A percentile compares a stretch with the other conserved stretches of the same genome.
These are phyloP conservation scores for Drosophila rhopaloa DNA, from an alignment of 1,140 invertebrate species.

Conservation along the genomic window DNA sequence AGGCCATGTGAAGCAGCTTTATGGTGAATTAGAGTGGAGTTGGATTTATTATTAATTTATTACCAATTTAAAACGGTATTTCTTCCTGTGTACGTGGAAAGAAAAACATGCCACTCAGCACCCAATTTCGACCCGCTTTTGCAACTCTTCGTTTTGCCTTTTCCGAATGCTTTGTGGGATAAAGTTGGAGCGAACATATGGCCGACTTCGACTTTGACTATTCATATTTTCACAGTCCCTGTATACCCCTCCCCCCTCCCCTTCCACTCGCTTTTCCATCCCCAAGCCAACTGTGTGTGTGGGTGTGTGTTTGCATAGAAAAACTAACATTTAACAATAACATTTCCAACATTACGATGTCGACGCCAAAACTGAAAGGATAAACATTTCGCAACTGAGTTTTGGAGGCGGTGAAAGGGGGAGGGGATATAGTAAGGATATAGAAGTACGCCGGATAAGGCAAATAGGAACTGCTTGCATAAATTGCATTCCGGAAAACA, in stretches of 20 bases:
- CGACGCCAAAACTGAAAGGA: conserved; percentile 72
- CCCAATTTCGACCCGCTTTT: background rate
- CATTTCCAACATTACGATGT: conserved; percentile 75
- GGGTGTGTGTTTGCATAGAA: conserved; percentile 69
- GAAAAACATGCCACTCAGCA: conserved; percentile 25
- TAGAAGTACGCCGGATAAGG: background rate
- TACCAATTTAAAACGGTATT: background rate
- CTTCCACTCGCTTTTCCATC: background rate
- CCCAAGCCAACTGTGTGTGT: no score
- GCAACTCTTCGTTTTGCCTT: conserved; percentile 27
- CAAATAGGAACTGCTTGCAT: conserved; percentile 6
- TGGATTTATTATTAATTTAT: no score
- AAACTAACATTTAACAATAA: conserved; percentile 83
- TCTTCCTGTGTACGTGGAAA: conserved; percentile 7
- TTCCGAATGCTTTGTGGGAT: conserved; percentile 67
- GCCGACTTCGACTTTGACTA: conserved; percentile 73
- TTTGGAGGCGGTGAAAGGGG: background rate
- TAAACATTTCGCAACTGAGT: conserved; percentile 62
- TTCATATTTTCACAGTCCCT: conserved; percentile 68
- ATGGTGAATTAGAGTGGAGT: no score
- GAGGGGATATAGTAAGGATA: background rate
- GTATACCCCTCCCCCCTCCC: background rate
- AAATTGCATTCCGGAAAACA: background rate
- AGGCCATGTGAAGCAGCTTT: no score
- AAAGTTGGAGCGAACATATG: conserved; percentile 77